A percentile compares a stretch with the other conserved stretches of the same genome.
These are phyloP conservation scores for Phaonia tiefii DNA, from an alignment of 2,888 invertebrate species.

Conservation along the genomic window DNA sequence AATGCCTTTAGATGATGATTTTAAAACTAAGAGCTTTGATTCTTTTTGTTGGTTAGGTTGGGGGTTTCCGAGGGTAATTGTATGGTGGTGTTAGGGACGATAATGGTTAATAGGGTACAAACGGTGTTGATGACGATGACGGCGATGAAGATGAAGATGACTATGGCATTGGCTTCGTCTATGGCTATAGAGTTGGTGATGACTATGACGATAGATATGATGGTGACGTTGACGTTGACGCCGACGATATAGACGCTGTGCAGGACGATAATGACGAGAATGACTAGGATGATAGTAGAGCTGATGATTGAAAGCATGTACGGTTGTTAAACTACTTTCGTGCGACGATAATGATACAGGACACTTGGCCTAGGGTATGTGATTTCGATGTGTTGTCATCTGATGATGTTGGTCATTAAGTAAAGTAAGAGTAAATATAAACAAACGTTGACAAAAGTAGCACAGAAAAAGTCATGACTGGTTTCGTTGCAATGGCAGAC, in stretches of 20 bases:
- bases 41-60: conserved; percentile 9
- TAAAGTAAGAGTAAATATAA: conserved; percentile 36
- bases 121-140: background rate
- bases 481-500: background rate
- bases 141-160: conserved; percentile 22
- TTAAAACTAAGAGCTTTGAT: conserved; percentile 23
- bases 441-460: conserved; percentile 4
- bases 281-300: background rate
- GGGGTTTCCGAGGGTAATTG: background rate
- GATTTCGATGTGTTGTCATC: too few relatives aligned
- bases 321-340: background rate
- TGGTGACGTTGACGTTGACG: background rate
- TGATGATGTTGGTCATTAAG: conserved; percentile 21
- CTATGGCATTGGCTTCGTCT: too few relatives aligned
- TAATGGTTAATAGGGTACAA: conserved; percentile 27
- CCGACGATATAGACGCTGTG: background rate
- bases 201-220: conserved; percentile 4
- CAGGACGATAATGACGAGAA: background rate
- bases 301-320: background rate
- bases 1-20: conserved; percentile 19
- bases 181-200: background rate
- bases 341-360: background rate
- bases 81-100: conserved; percentile 11
- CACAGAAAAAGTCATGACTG: background rate
- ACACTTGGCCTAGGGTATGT: too few relatives aligned